These are phyloP conservation scores for Cyclopterus lumpus DNA, from an alignment of 2,797 vertebrate genomes.

Conservation along the genomic window DNA sequence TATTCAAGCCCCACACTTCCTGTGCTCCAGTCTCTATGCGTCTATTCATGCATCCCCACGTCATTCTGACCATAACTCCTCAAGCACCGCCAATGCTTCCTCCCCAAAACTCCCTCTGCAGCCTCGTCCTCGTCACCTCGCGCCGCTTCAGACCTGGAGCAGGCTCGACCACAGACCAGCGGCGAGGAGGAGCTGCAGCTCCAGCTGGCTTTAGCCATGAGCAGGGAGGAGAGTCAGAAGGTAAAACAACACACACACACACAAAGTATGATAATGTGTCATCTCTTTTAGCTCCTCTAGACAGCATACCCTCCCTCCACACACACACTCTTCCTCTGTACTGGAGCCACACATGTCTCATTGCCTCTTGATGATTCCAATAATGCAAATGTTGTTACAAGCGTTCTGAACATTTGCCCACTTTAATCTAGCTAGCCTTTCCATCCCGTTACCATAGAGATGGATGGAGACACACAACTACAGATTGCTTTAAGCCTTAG, in stretches of 20 bases:
- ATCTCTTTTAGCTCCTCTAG: not conserved
- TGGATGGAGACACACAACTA: slow-evolving; percentile 87
- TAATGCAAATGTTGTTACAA: slow-evolving; percentile 53
- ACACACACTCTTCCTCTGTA: not conserved
- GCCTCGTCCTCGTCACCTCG: slow-evolving; percentile 90
- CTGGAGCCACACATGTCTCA: not conserved
- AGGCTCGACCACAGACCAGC: slow-evolving; percentile 93
- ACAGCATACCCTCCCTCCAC: slow-evolving; percentile 1
- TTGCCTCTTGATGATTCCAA: slow-evolving; percentile 38
- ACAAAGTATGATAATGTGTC: not conserved
- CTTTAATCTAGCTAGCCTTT: slow-evolving; percentile 51
- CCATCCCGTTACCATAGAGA: slow-evolving; percentile 81
- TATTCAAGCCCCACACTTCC: slow-evolving; percentile 35
- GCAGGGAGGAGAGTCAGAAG: slow-evolving; percentile 94
- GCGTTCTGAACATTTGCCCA: slow-evolving; percentile 54
- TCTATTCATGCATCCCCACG: not conserved
- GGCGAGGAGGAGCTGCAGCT: slow-evolving; percentile 97
- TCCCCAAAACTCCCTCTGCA: slow-evolving; percentile 54
- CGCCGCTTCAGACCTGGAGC: slow-evolving; percentile 92
- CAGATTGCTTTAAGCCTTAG: slow-evolving; percentile 86
- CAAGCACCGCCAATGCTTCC: not conserved
- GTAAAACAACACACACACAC: slow-evolving; percentile 68
- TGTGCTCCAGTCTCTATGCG: slow-evolving; percentile 6
- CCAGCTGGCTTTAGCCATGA: slow-evolving; percentile 95
- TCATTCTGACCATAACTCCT: not conserved